Base-by-base conservation (phyloP, 2,113 vertebrate species). In the Gadus chalcogrammus region DNA sequence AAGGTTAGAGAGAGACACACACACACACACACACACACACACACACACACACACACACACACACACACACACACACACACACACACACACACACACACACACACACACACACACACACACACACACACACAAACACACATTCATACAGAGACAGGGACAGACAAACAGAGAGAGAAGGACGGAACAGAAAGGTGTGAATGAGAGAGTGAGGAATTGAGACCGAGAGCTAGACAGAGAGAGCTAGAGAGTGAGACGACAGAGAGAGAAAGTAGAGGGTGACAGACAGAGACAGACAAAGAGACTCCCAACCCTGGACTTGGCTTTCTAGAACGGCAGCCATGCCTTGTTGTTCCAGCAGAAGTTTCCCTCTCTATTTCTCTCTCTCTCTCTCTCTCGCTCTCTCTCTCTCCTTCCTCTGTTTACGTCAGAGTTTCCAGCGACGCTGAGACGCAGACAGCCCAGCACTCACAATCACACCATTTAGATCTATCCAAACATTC, bases 361-460 rank as follows among this genome's bases (percentile, higher is more conserved):
- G 90, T 87, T 90, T 89, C 42, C 16, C 17, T n/a, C 64, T 42
- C 35, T 48, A 31, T 17, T 31, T 38, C 38, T 53, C 18, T 66
- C 65, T 48, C 53, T 28, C 53, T 28, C 20, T 56, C 35, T 53
- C 5, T 48, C n/a, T 11, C 59, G 52, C n/a, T 16, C 76, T 48
- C 75, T 71, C 75, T 58, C 80, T 79, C 76, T 77, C 80, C 87
- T 81, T 78, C 75, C 83, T 70, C 73, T 85, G 75, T 87, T 89
- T 82, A 86, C 89, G 90, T 93, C 92, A 92, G 82, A 91, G 82
- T 92, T 92, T 92, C 91, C 92, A 90, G 84, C 88, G 88, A 79
- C 82, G 70, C 83, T 68, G 80, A 80, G 84, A 84, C 80, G 79
- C 83, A 82, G 88, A 90, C 89, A 76, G 73, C 77, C 75, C 72